phyloP scores from a whole-genome alignment of 2,113 vertebrate genomes.

The Chamaea fasciata region DNA sequence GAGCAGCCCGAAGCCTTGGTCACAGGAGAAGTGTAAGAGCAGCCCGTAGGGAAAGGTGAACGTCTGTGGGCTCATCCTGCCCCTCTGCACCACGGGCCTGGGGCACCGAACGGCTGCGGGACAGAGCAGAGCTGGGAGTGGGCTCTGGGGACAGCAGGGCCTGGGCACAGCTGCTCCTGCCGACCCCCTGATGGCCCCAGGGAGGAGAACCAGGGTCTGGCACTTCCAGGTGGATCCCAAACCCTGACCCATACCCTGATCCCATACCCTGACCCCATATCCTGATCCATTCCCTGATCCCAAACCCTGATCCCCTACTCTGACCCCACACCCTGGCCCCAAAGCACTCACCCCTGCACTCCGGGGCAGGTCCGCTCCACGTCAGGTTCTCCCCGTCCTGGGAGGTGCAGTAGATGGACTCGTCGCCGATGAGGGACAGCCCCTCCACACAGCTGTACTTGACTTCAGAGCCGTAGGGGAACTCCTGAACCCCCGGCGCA shows the following conservation, averaged over 20 bases:
- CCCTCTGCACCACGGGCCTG: constrained; percentile 13
- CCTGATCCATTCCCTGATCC: neutral
- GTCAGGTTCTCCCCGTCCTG: no score
- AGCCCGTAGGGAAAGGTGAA: neutral
- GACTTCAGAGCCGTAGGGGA: no score
- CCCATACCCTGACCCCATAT: neutral
- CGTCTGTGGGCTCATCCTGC: neutral
- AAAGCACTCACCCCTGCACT: no score
- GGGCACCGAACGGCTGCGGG: constrained; percentile 59
- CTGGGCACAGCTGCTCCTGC: neutral
- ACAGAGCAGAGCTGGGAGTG: neutral
- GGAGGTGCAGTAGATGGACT: no score
- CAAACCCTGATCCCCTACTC: accelerated
- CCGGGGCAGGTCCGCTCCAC: no score
- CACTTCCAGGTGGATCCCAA: neutral
- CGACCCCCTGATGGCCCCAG: neutral
- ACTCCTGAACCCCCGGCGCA: accelerated
- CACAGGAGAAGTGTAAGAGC: constrained; percentile 21
- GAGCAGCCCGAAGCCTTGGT: neutral
- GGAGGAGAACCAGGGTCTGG: neutral
- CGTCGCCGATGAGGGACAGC: no score
- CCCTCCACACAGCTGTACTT: neutral
- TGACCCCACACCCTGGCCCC: neutral
- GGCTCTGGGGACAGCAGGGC: neutral
- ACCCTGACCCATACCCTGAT: no score